Evolutionary conservation across 2,888 invertebrate species (phyloP).

Genomic region (Lochmaea capreae): DNA sequence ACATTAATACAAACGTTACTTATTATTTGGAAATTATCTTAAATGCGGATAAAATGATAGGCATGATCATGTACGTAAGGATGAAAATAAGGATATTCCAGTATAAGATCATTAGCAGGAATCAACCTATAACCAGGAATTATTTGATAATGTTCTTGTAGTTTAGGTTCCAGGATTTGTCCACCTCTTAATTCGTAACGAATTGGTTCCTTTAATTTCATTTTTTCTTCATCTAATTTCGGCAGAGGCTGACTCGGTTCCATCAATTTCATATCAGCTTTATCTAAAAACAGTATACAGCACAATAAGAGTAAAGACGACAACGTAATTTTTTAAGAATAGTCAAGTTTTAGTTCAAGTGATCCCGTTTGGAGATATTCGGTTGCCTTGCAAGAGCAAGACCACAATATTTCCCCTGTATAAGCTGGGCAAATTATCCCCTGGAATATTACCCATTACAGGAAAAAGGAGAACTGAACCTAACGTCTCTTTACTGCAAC

Average conservation of each 20-base stretch:
- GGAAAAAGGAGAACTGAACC: too few relatives aligned
- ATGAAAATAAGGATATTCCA: constrained; percentile 32
- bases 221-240: background rate
- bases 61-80: constrained; percentile 23
- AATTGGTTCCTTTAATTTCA: background rate
- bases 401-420: too few relatives aligned
- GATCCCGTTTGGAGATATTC: too few relatives aligned
- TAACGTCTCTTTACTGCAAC: too few relatives aligned
- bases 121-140: constrained; percentile 31
- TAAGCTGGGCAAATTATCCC: too few relatives aligned
- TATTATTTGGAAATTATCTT: constrained; percentile 24
- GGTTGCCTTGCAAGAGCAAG: too few relatives aligned
- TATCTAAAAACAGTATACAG: background rate
- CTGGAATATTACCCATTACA: too few relatives aligned
- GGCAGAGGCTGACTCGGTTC: background rate
- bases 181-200: background rate
- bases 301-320: too few relatives aligned
- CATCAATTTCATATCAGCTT: background rate
- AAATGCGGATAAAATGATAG: constrained; percentile 31
- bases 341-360: too few relatives aligned
- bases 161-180: constrained; percentile 4
- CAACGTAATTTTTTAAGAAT: too few relatives aligned
- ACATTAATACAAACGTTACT: background rate
- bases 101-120: constrained; percentile 22
- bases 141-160: constrained; percentile 14